A percentile compares a stretch with the other conserved stretches of the same genome.
Evolutionary conservation across 2,797 vertebrate species (phyloP).

Genomic region (Philypnodon macrostomus): DNA sequence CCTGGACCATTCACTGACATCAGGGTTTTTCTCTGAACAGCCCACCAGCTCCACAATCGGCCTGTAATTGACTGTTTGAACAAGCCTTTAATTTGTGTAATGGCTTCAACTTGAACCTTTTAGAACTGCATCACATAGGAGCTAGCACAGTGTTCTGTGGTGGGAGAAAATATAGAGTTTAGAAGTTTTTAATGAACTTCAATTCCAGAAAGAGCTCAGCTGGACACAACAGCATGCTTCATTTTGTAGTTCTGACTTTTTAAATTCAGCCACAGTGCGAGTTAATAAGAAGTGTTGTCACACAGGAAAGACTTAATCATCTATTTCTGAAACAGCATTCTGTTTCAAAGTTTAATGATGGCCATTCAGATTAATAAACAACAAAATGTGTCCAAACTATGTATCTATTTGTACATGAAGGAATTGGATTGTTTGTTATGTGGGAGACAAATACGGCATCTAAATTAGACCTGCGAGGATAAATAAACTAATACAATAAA

Average conservation of each 20-base stretch:
- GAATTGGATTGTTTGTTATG: too few species aligned
- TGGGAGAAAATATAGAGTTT: constrained; percentile 7
- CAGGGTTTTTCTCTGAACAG: constrained; percentile 7
- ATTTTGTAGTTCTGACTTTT: background rate
- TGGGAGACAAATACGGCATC: too few species aligned
- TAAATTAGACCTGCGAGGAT: too few species aligned
- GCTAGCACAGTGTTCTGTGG: background rate
- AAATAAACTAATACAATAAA: too few species aligned
- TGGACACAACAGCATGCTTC: background rate
- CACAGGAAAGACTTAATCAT: background rate
- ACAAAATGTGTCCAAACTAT: too few species aligned
- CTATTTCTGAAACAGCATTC: too few species aligned
- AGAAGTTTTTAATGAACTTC: constrained; percentile 10
- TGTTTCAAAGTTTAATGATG: too few species aligned
- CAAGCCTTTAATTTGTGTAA: constrained; percentile 38
- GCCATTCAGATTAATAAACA: too few species aligned
- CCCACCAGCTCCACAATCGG: constrained; percentile 14
- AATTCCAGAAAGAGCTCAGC: constrained; percentile 9
- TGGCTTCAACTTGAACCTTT: constrained; percentile 31
- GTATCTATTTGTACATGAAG: too few species aligned
- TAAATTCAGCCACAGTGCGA: too few species aligned
- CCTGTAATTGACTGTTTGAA: constrained; percentile 34
- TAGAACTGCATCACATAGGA: constrained; percentile 11
- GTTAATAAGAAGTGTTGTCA: background rate
- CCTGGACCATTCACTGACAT: constrained; percentile 12